Percentiles rank a stretch among this genome's conserved stretches.
Evolutionary conservation across 1,140 invertebrate genomes (phyloP).

Genomic region (Cotesia typhae): DNA sequence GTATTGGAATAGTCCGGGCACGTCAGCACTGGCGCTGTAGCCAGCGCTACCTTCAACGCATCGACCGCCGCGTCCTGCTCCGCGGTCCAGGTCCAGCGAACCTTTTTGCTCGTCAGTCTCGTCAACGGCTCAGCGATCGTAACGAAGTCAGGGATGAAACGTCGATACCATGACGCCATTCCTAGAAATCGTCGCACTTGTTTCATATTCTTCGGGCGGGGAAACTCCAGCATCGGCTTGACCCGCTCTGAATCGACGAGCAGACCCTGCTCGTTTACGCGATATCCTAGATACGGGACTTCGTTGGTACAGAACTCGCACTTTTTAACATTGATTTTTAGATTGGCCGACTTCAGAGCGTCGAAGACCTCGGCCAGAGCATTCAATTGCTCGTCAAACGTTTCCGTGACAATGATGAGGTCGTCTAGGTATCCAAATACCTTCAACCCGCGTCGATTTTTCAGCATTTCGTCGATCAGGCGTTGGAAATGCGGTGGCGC

Average conservation of each 20-base stretch:
- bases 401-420: too few relatives aligned
- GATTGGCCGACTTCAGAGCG: not conserved
- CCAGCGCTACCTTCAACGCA: too few relatives aligned
- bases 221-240: not conserved
- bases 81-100: conserved; percentile 45
- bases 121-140: conserved; percentile 47
- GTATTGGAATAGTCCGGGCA: too few relatives aligned
- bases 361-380: too few relatives aligned
- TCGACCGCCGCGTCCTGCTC: conserved; percentile 28
- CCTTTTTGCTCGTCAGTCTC: conserved; percentile 46
- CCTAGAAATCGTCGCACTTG: too few relatives aligned
- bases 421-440: too few relatives aligned
- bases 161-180: too few relatives aligned
- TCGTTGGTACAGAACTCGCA: not conserved
- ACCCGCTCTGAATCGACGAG: not conserved
- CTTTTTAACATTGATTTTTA: not conserved
- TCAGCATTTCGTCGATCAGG: too few relatives aligned
- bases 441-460: too few relatives aligned
- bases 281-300: not conserved
- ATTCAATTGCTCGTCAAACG: too few relatives aligned
- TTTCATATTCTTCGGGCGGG: not conserved
- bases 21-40: too few relatives aligned
- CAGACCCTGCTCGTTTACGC: not conserved
- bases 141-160: conserved; percentile 44
- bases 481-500: too few relatives aligned